Conservation (phyloP, 2,888 invertebrate genomes). For the Scaptomyza flava region DNA sequence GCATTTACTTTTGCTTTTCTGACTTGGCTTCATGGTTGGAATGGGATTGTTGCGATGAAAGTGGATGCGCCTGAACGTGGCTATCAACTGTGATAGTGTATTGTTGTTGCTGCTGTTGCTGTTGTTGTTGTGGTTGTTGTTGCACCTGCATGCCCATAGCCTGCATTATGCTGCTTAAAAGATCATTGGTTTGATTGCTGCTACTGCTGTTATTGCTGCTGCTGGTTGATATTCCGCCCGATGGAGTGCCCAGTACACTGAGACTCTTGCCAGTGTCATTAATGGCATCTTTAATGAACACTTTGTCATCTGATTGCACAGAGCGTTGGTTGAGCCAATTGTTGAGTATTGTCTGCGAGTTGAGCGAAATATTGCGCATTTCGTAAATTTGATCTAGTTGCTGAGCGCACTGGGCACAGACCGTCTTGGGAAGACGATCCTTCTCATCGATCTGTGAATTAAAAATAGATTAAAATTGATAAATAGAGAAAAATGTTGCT, state of each 20-base stretch:
- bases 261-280: constrained; percentile 74
- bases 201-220: constrained; percentile 2
- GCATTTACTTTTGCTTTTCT: constrained; percentile 81
- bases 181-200: constrained; percentile 72
- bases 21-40: constrained; percentile 60
- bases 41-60: constrained; percentile 26
- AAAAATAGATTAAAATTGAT: neutral
- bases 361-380: constrained; percentile 88
- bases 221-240: constrained; percentile 8
- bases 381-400: constrained; percentile 87
- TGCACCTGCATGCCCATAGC: constrained; percentile 83
- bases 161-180: constrained; percentile 83
- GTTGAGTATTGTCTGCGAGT: constrained; percentile 88
- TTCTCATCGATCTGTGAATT: constrained; percentile 87
- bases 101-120: constrained; percentile 62
- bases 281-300: constrained; percentile 86
- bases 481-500: no score
- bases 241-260: constrained; percentile 57
- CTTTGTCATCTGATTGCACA: constrained; percentile 87
- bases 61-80: constrained; percentile 44
- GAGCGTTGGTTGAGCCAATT: constrained; percentile 88
- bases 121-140: constrained; percentile 66
- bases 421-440: constrained; percentile 89
- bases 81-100: constrained; percentile 84
- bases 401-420: constrained; percentile 88